A percentile compares a stretch with the other conserved stretches of the same genome.
Evolutionary conservation across 2,888 invertebrate genomes (phyloP).

Genomic region (Xylophagus ater): DNA sequence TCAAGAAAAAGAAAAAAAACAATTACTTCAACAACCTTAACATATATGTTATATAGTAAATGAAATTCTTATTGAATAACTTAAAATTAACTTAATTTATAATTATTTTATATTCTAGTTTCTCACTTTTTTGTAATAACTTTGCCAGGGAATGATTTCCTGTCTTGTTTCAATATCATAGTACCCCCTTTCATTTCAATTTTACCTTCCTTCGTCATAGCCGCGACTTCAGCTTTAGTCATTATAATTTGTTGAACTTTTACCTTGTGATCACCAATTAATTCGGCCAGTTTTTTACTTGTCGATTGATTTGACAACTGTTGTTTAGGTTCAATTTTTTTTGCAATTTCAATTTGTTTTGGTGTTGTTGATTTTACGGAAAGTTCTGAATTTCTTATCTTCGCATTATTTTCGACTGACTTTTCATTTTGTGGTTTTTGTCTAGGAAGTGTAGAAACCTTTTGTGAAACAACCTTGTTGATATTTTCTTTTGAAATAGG

Average conservation of each 20-base stretch:
- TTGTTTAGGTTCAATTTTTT: neutral
- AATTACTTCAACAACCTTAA: too few relatives aligned
- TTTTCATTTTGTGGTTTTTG: neutral
- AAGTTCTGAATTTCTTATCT: neutral
- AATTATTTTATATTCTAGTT: too few relatives aligned
- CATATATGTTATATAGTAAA: too few relatives aligned
- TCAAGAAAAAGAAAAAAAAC: too few relatives aligned
- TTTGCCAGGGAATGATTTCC: constrained; percentile 8
- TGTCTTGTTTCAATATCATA: constrained; percentile 24
- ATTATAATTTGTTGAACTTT: constrained; percentile 55
- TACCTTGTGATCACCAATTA: constrained; percentile 50
- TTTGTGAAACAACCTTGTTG: constrained; percentile 6
- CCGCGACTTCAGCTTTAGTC: constrained; percentile 55
- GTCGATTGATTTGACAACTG: neutral
- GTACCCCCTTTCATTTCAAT: constrained; percentile 46
- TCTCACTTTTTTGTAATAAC: constrained; percentile 5
- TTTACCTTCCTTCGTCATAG: constrained; percentile 55
- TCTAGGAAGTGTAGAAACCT: neutral
- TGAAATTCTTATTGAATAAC: too few relatives aligned
- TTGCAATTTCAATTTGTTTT: neutral
- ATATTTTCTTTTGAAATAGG: constrained; percentile 14
- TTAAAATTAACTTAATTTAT: too few relatives aligned
- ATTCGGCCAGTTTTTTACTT: constrained; percentile 26
- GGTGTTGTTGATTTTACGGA: constrained; percentile 1
- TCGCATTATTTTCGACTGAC: neutral